Evolutionary conservation across 35 echinoderm and acorn worm genomes (phyloP).

Genomic region (Apostichopus californicus): DNA sequence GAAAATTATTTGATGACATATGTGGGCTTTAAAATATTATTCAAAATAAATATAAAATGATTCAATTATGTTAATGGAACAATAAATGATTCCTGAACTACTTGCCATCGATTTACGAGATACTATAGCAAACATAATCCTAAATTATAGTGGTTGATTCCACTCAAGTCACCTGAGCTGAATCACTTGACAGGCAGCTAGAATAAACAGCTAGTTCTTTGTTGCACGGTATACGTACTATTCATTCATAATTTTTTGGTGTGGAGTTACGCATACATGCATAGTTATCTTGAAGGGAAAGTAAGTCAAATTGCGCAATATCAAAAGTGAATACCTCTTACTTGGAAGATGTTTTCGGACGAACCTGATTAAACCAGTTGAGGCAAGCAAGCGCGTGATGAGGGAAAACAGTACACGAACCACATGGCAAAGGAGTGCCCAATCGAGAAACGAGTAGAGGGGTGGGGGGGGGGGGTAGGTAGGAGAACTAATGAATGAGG

Average conservation of each 20-base stretch:
- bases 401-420: background rate
- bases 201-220: background rate
- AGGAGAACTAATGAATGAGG: background rate
- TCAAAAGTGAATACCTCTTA: background rate
- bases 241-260: background rate
- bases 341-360: background rate
- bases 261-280: background rate
- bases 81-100: no score
- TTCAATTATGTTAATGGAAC: no score
- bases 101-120: no score
- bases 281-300: background rate
- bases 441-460: background rate
- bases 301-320: background rate
- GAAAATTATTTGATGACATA: no score
- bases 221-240: background rate
- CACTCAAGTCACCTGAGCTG: background rate
- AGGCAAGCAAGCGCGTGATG: background rate
- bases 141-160: background rate
- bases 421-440: background rate
- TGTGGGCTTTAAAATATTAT: no score
- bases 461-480: background rate
- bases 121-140: background rate
- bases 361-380: background rate
- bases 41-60: no score
- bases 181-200: background rate